A percentile compares a stretch with the other conserved stretches of the same genome.
phyloP scores from a whole-genome alignment of 2,888 invertebrate species.

The Mesorhabditis spiculigera region DNA sequence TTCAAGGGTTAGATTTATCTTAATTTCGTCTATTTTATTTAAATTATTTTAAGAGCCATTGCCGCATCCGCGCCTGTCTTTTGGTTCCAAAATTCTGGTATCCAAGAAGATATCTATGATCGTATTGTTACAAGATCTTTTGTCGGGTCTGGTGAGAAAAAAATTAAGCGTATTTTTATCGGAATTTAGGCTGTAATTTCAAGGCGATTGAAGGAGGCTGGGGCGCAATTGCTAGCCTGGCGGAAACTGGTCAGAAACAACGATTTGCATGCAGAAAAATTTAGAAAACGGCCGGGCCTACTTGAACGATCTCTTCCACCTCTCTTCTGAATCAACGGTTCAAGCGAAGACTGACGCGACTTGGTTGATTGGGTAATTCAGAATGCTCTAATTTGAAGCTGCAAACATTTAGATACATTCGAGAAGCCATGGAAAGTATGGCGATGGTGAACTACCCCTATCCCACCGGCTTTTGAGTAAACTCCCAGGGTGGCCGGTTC shows the following conservation, averaged over 20 bases:
- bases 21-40: not conserved
- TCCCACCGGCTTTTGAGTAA: constrained; percentile 73
- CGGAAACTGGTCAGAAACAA: constrained; percentile 61
- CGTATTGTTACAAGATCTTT: constrained; percentile 77
- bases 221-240: constrained; percentile 68
- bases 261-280: not conserved
- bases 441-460: constrained; percentile 97
- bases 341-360: constrained; percentile 38
- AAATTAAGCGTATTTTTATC: not conserved
- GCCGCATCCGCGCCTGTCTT: constrained; percentile 81
- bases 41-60: constrained; percentile 73
- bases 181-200: constrained; percentile 45
- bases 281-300: constrained; percentile 71
- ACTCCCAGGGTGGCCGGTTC: constrained; percentile 71
- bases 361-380: constrained; percentile 19
- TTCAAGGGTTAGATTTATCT: constrained; percentile 4
- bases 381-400: not conserved
- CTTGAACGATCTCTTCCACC: constrained; percentile 72
- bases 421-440: constrained; percentile 66
- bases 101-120: constrained; percentile 38
- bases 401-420: constrained; percentile 16
- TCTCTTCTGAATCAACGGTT: constrained; percentile 66
- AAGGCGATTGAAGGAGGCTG: constrained; percentile 76
- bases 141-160: constrained; percentile 60
- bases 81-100: constrained; percentile 47